Evolutionary conservation across 2,113 vertebrate genomes (phyloP).

Genomic region (Corvus cornix): DNA sequence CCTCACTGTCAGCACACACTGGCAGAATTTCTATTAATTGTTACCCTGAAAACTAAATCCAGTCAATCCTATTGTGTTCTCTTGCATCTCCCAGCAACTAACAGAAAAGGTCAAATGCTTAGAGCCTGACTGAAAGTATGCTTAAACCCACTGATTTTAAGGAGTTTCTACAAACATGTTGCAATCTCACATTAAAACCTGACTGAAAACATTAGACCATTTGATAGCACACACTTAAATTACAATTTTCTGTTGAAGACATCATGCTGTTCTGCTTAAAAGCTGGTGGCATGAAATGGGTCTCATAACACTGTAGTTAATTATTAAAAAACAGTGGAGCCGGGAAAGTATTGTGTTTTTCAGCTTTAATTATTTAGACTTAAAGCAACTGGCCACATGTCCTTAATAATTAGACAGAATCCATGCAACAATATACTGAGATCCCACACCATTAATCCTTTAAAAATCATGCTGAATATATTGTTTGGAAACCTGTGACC

Average conservation of each 20-base stretch:
- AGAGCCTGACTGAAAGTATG: background rate
- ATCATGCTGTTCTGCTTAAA: constrained; percentile 26
- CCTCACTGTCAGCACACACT: constrained; percentile 7
- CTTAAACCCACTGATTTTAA: background rate
- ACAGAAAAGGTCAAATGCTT: background rate
- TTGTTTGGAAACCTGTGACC: background rate
- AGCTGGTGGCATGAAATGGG: background rate
- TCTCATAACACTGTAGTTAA: constrained; percentile 43
- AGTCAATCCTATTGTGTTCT: constrained; percentile 34
- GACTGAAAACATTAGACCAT: background rate
- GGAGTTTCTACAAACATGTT: background rate
- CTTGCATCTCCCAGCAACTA: background rate
- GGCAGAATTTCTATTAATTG: constrained; percentile 53
- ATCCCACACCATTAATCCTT: background rate
- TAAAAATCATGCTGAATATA: background rate
- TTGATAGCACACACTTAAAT: background rate
- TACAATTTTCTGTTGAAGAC: constrained; percentile 25
- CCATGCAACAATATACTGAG: background rate
- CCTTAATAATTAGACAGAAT: constrained; percentile 31
- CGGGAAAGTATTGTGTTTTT: background rate
- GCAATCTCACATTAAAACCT: background rate
- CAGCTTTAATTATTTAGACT: constrained; percentile 11
- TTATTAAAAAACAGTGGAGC: constrained; percentile 34
- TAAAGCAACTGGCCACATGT: constrained; percentile 19
- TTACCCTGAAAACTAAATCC: constrained; percentile 47